Percentiles rank a stretch among this genome's conserved stretches.
phyloP scores from a whole-genome alignment of 2,113 vertebrate genomes.

The Chamaetylas fuelleborni region DNA sequence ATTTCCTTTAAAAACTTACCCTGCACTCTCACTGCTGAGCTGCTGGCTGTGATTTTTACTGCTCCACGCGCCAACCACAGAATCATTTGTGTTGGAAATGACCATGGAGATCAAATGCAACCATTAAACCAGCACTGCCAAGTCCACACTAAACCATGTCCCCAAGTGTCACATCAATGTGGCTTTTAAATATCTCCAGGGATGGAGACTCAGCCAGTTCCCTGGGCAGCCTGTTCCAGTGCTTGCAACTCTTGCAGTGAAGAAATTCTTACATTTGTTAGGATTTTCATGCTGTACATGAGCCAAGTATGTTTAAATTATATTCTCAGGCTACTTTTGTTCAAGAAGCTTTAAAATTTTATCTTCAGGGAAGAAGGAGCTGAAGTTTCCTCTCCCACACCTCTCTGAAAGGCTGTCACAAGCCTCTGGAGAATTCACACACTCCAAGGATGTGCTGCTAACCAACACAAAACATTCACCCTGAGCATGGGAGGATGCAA shows the following conservation, averaged over 20 bases:
- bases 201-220: neutral
- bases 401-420: neutral
- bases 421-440: neutral
- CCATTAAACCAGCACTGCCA: neutral
- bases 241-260: neutral
- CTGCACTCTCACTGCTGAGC: neutral
- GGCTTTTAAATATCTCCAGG: neutral
- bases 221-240: neutral
- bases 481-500: neutral
- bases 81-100: neutral
- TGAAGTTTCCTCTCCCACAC: neutral
- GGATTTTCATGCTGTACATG: neutral
- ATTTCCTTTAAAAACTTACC: neutral
- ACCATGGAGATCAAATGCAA: neutral
- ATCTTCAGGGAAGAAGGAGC: neutral
- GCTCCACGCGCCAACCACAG: neutral
- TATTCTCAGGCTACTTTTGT: neutral
- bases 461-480: accelerated
- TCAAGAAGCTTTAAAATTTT: neutral
- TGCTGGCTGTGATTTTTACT: neutral
- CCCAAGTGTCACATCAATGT: neutral
- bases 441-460: neutral
- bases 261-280: neutral
- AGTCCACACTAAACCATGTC: neutral
- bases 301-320: neutral